A percentile compares a stretch with the other conserved stretches of the same genome.
Conservation (phyloP, 1,140 invertebrate genomes). For the Ceratoteleas bidentatus region DNA sequence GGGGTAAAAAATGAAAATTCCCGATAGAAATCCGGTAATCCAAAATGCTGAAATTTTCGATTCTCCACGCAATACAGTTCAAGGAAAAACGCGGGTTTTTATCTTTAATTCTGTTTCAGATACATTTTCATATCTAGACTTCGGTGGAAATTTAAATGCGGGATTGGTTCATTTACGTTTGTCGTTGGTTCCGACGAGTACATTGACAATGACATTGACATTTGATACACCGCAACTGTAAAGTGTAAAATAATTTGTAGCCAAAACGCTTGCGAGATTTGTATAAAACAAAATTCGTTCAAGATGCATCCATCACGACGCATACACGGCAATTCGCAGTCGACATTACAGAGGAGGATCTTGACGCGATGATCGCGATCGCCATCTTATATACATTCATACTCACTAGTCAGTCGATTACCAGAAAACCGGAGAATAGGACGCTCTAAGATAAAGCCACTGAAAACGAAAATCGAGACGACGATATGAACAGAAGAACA, state of each 20-base stretch:
- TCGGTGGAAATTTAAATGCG: too few relatives aligned
- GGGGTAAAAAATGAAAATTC: too few relatives aligned
- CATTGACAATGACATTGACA: conserved; percentile 25
- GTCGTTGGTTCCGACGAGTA: conserved; percentile 10
- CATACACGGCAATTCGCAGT: conserved; percentile 21
- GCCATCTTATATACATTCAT: conserved; percentile 41
- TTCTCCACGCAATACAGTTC: too few relatives aligned
- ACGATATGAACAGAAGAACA: too few relatives aligned
- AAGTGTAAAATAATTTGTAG: conserved; percentile 62
- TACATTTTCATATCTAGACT: too few relatives aligned
- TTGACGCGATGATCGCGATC: conserved; percentile 9
- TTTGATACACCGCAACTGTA: conserved; percentile 49
- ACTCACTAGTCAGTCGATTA: conserved; percentile 55
- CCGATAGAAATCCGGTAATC: too few relatives aligned
- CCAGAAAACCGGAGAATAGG: conserved; percentile 4
- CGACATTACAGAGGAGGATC: conserved; percentile 6
- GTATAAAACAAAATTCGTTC: conserved; percentile 40
- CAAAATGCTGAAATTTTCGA: too few relatives aligned
- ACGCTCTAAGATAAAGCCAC: not conserved
- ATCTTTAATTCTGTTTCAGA: too few relatives aligned
- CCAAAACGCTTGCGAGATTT: conserved; percentile 28
- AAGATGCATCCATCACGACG: conserved; percentile 21
- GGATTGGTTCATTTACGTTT: too few relatives aligned
- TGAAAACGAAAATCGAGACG: conserved; percentile 8
- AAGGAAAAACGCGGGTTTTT: too few relatives aligned